Conservation (phyloP, 1,140 invertebrate genomes). For the Drosophila lowei region DNA sequence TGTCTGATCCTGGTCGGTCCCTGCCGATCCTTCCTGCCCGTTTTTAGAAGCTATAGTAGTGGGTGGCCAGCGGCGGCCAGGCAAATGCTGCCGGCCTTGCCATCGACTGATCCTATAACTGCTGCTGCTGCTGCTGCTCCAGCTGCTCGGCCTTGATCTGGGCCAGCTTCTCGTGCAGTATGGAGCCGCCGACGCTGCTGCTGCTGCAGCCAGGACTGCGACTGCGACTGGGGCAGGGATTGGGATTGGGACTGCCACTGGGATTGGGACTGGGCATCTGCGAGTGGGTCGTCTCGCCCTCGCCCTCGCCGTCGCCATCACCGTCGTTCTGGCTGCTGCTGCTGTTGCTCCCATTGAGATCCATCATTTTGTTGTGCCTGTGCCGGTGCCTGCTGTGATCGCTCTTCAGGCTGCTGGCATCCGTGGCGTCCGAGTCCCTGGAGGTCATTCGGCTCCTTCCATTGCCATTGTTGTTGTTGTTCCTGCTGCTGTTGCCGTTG, state of each 20-base stretch:
- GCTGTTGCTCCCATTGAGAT: constrained; percentile 71
- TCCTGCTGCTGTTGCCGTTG: constrained; percentile 33
- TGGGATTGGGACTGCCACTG: constrained; percentile 3
- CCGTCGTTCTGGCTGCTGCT: constrained; percentile 25
- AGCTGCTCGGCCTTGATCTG: constrained; percentile 78
- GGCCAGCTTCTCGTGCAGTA: constrained; percentile 80
- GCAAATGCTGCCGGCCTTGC: constrained; percentile 54
- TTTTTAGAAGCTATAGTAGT: constrained; percentile 73
- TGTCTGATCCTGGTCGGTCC: constrained; percentile 6
- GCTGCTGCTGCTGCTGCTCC: constrained; percentile 63
- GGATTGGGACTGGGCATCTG: constrained; percentile 7
- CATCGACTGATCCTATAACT: constrained; percentile 76
- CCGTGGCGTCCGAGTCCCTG: constrained; percentile 73
- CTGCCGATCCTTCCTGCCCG: neutral
- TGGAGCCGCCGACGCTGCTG: constrained; percentile 35
- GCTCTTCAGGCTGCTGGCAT: constrained; percentile 71
- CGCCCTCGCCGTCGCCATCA: too few relatives aligned
- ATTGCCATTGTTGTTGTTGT: constrained; percentile 47
- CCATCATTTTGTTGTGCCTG: constrained; percentile 66
- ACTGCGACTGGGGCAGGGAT: constrained; percentile 6
- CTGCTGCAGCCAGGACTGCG: constrained; percentile 1
- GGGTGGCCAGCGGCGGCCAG: constrained; percentile 69
- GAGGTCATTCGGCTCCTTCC: constrained; percentile 74
- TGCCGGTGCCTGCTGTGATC: constrained; percentile 50
- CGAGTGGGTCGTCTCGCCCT: too few relatives aligned